Base-by-base conservation (phyloP, 2,113 vertebrate genomes). In the Quiscalus mexicanus region DNA sequence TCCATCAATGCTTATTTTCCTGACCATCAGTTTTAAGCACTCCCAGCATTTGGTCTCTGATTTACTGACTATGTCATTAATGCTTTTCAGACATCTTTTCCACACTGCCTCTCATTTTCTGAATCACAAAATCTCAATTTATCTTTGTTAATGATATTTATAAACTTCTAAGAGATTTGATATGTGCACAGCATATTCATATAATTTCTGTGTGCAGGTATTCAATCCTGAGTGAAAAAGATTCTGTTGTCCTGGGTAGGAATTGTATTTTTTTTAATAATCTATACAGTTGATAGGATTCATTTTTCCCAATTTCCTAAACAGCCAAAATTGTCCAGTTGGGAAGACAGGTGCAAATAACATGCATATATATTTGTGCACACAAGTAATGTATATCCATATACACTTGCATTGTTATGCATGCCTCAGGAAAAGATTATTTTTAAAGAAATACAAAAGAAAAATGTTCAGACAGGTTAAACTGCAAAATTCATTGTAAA, bases 51-150 rank as follows among this genome's bases (percentile, higher is more conserved):
- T 88, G 31, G 10, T 81, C 30, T 94, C 84, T 89, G 55, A 81
- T 81, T 93, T 84, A 77, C 35, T 44, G 52, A 71, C n/a, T 21
- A 18, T 70, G 11, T 81, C 68, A 70, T 15, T 68, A 56, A 89
- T 6, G 19, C 2, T 39, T 95, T 91, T 86, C 30, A 89, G 65
- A 80, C 50, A 11, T 55, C 10, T 86, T 80, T 95, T 95, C 20
- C 19, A 35, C 25, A 17, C 5, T 86, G 30, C 9, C 9, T 77
- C 20, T 93, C 84, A 56, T 68, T 84, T 77, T 75, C 47, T 87
- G 41, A 84, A 89, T 64, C 39, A 78, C 3, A 41, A 63, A 89
- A 18, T 28, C 9, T 4, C 33, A 60, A 47, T 70, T 86, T 84
- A 1, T 84, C 56, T 77, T 45, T 85, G 41, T 9, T 90, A 88